Conservation (phyloP, 2,888 invertebrate species). For the Ophioninae sp. region DNA sequence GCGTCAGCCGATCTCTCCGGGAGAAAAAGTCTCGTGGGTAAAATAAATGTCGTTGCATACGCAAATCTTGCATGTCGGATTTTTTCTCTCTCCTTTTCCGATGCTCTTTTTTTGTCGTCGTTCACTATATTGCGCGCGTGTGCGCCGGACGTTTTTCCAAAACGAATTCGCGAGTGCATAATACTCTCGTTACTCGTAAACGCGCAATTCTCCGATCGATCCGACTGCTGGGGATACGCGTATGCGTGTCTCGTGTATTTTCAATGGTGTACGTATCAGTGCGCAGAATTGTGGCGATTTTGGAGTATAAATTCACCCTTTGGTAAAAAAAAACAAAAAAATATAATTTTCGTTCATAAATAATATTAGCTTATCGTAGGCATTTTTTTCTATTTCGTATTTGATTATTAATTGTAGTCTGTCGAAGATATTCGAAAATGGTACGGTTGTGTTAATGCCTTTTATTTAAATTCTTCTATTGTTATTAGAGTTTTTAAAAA, state of each 20-base stretch:
- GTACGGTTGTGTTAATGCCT: background rate
- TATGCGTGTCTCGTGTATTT: background rate
- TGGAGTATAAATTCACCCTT: conserved; percentile 18
- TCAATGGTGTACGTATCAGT: conserved; percentile 25
- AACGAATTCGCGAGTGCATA: conserved; percentile 47
- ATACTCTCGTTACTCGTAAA: conserved; percentile 50
- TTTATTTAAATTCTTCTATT: background rate
- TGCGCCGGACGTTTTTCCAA: conserved; percentile 23
- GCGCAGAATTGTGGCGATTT: conserved; percentile 16
- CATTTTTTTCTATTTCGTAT: background rate
- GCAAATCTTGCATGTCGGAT: conserved; percentile 33
- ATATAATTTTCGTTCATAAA: background rate
- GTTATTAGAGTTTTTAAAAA: background rate
- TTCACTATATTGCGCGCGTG: background rate
- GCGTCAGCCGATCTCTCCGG: background rate
- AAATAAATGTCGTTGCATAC: conserved; percentile 25
- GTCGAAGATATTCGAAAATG: background rate
- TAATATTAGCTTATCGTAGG: background rate
- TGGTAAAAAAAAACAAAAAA: background rate
- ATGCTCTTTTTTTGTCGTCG: background rate
- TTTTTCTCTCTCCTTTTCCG: background rate
- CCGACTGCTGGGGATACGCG: background rate
- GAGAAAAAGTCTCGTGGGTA: conserved; percentile 20
- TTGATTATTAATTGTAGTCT: background rate
- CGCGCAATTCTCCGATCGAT: conserved; percentile 43